Evolutionary conservation across 2,113 vertebrate genomes (phyloP).

Genomic region (Petromus typicus): DNA sequence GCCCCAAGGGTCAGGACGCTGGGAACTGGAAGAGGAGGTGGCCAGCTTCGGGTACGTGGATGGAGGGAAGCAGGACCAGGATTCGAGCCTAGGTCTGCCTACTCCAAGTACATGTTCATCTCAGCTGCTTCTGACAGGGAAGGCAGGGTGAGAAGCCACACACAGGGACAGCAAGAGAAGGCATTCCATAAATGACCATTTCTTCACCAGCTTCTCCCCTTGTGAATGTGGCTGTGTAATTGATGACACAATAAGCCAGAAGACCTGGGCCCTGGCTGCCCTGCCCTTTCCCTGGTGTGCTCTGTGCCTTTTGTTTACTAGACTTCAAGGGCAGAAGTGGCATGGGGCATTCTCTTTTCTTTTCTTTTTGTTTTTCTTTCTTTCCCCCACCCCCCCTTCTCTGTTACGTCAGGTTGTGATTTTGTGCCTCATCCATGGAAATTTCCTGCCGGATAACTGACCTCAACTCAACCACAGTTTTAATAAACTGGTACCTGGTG

Average conservation of each 20-base stretch:
- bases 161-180: fast-evolving
- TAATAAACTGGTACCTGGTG: background rate
- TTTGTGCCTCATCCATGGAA: background rate
- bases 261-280: fast-evolving
- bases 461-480: background rate
- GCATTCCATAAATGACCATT: background rate
- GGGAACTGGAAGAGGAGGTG: background rate
- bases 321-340: background rate
- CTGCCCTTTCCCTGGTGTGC: background rate
- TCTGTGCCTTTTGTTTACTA: background rate
- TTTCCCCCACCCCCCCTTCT: too few species aligned
- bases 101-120: background rate
- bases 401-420: conserved; percentile 24
- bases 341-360: fast-evolving
- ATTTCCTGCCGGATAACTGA: background rate
- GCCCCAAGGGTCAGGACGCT: background rate
- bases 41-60: fast-evolving
- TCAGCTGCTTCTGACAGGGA: background rate
- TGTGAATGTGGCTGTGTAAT: background rate
- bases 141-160: background rate
- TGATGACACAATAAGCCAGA: background rate
- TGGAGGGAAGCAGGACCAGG: background rate
- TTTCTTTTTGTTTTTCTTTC: background rate
- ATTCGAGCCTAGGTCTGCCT: background rate
- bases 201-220: background rate